These are phyloP conservation scores for Enteromius viviparus DNA, from an alignment of 2,797 vertebrate genomes.

Conservation along the genomic window DNA sequence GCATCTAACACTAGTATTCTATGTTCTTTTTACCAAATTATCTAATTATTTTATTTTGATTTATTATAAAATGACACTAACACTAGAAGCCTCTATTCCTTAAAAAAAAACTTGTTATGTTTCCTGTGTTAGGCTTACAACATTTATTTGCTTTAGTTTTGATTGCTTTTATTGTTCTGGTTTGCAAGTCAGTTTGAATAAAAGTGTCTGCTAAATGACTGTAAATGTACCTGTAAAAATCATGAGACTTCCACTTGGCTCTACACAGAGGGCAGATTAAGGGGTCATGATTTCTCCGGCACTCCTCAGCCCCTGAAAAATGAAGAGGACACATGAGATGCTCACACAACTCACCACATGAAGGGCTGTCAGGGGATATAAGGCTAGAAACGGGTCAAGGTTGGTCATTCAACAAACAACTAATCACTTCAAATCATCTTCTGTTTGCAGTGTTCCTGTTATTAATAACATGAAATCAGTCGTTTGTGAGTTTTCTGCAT, in stretches of 20 bases:
- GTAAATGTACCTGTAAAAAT: constrained; percentile 79
- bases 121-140: not conserved
- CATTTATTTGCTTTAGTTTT: not conserved
- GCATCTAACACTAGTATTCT: no score
- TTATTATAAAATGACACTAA: not conserved
- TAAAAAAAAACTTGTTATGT: not conserved
- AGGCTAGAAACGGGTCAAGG: constrained; percentile 1
- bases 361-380: constrained; percentile 49
- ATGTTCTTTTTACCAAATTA: no score
- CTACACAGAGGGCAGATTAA: constrained; percentile 90
- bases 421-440: not conserved
- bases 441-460: not conserved
- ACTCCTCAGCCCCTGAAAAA: constrained; percentile 89
- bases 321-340: constrained; percentile 19
- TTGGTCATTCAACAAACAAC: constrained; percentile 19
- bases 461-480: not conserved
- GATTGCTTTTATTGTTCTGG: not conserved
- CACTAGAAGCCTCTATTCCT: no score
- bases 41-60: not conserved
- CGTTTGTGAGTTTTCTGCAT: not conserved
- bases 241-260: constrained; percentile 89
- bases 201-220: not conserved
- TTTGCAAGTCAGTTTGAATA: not conserved
- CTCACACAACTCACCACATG: constrained; percentile 8
- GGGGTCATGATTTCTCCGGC: constrained; percentile 85